These are phyloP conservation scores for Varroa destructor DNA, from an alignment of 1,140 invertebrate species.

Conservation along the genomic window DNA sequence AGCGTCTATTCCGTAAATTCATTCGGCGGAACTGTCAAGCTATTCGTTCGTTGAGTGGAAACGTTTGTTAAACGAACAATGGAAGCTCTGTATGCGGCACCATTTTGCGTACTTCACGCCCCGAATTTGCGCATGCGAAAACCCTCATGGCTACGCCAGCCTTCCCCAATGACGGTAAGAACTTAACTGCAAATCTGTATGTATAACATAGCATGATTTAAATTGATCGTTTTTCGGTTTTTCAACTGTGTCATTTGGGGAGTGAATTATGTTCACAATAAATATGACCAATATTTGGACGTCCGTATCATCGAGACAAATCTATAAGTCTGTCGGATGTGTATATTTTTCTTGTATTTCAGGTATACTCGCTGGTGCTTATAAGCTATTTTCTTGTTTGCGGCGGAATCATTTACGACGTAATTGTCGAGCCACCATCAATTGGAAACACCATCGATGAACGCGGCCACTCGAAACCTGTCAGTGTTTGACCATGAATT, in stretches of 20 bases:
- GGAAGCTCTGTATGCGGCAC: slow-evolving; percentile 62
- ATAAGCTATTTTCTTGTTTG: slow-evolving; percentile 94
- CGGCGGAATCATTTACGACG: slow-evolving; percentile 95
- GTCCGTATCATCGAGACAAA: no score
- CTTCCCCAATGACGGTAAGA: slow-evolving; percentile 64
- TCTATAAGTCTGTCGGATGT: neutral
- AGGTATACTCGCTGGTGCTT: slow-evolving; percentile 67
- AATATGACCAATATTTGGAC: no score
- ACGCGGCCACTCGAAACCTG: slow-evolving; percentile 80
- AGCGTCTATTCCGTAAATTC: no score
- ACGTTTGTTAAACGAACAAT: slow-evolving; percentile 41
- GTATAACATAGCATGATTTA: no score
- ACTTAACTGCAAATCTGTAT: no score
- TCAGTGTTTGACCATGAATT: slow-evolving; percentile 40
- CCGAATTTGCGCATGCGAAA: slow-evolving; percentile 83
- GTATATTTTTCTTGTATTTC: slow-evolving; percentile 35
- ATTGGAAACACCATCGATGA: slow-evolving; percentile 95
- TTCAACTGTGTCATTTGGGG: no score
- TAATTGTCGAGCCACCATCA: slow-evolving; percentile 93
- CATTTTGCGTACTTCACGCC: slow-evolving; percentile 68
- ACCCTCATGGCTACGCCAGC: slow-evolving; percentile 76
- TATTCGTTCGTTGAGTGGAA: no score
- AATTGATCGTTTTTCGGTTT: no score
- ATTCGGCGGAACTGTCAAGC: no score
- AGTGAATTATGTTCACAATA: no score